Base-by-base conservation (phyloP, 2,797 vertebrate genomes). In the Podarcis siculus region DNA sequence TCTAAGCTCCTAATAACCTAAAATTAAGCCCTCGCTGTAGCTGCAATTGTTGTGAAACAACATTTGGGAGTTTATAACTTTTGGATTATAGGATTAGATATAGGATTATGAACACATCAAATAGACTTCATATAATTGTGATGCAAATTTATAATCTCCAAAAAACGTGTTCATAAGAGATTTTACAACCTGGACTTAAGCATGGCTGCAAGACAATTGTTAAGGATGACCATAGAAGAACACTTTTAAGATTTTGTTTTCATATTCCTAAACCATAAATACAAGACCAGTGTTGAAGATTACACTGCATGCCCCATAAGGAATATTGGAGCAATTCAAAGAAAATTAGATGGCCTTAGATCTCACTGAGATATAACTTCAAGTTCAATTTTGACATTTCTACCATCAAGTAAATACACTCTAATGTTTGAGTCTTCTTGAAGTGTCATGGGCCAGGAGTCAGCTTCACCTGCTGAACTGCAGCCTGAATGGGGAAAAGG, bases 111-210 rank as follows among this genome's bases (percentile, higher is more conserved):
- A 89, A 90, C 90, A 94, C 93, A 80, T 87, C 90, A 94, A 95
- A 95, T 95, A 93, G 91, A 93, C 85, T 90, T 90, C 95, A 79
- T 93, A 93, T 96, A 95, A 95, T 94, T n/a, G 86, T 95, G 94
- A 93, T 94, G 94, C 93, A 88, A 94, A 96, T 25, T 92, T 94
- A 92, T 89, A 92, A 91, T 95, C 92, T 95, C 89, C 91, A 87
- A 92, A 67, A 96, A 91, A 94, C 84, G 94, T 91, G 77, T 95
- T 95, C 94, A 91, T 85, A n/a, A n/a, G 39, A 67, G 21, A 82
- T 85, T 89, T 91, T 93, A 93, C 83, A 93, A 93, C 83, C 90
- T 86, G 82, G 94, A 94, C 91, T 92, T 79, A 76, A 78, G 19
- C 42, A 72, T 55, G 61, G 32, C 58, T 67, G 35, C 25, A 69